A percentile compares a stretch with the other conserved stretches of the same genome.
These are phyloP conservation scores for Phyllopteryx taeniolatus DNA, from an alignment of 2,113 vertebrate species.

Conservation along the genomic window DNA sequence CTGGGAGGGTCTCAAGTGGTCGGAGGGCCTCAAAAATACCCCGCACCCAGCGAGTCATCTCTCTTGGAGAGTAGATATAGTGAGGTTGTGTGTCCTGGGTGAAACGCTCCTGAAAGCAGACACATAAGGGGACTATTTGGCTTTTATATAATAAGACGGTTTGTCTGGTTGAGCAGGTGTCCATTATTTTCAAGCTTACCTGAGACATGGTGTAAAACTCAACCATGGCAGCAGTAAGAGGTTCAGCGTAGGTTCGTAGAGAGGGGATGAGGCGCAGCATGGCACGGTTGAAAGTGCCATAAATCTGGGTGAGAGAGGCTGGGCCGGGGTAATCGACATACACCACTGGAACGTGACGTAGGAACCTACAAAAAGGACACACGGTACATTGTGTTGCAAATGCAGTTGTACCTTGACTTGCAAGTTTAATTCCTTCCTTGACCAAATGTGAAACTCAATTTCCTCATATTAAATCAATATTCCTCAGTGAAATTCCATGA, in stretches of 20 bases:
- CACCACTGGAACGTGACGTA: constrained; percentile 95
- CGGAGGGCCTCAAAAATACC: constrained; percentile 94
- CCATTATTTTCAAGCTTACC: constrained; percentile 63
- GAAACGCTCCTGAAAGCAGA: constrained; percentile 83
- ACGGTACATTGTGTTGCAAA: not conserved
- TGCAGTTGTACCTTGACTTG: not conserved
- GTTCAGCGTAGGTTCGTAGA: constrained; percentile 91
- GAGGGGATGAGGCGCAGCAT: constrained; percentile 96
- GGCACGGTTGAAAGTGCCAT: constrained; percentile 96
- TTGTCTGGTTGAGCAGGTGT: not conserved
- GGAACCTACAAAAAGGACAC: constrained; percentile 75
- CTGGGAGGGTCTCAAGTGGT: constrained; percentile 92
- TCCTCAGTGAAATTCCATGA: too few relatives aligned
- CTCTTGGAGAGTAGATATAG: constrained; percentile 98
- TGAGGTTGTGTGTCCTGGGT: constrained; percentile 97
- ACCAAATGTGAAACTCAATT: too few relatives aligned
- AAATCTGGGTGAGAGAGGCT: constrained; percentile 97
- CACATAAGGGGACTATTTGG: not conserved
- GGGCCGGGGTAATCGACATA: constrained; percentile 98
- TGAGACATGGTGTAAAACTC: constrained; percentile 99
- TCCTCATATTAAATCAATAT: too few relatives aligned
- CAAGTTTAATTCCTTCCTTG: too few relatives aligned
- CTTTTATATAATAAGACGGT: not conserved
- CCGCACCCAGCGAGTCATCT: constrained; percentile 98
- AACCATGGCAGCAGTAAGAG: constrained; percentile 97